Percentiles rank a stretch among this genome's conserved stretches.
Conservation (phyloP, 2,113 vertebrate species). For the Parus major region DNA sequence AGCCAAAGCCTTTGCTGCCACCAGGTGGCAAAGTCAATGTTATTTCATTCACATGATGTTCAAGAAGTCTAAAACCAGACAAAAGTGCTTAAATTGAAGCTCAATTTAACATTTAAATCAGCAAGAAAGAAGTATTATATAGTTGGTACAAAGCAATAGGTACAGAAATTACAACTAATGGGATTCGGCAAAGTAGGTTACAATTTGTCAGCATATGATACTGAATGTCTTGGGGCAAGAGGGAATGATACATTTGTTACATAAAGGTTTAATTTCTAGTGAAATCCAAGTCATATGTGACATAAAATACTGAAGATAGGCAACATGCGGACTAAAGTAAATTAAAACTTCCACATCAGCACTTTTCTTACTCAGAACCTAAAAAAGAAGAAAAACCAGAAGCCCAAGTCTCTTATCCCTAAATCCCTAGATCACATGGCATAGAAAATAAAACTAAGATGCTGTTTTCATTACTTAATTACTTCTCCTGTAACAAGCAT, state of each 20-base stretch:
- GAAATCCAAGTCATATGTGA: not conserved
- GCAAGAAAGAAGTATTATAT: not conserved
- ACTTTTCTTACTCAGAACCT: not conserved
- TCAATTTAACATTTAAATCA: not conserved
- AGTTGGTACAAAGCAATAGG: not conserved
- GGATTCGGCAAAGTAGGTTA: not conserved
- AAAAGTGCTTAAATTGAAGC: not conserved
- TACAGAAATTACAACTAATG: not conserved
- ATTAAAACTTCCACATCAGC: not conserved
- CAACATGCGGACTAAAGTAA: not conserved
- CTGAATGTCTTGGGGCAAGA: not conserved
- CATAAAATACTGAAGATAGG: not conserved
- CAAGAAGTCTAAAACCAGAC: not conserved
- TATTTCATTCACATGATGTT: not conserved
- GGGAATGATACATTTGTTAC: not conserved
- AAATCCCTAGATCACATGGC: not conserved
- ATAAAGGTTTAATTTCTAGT: not conserved
- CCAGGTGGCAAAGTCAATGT: slow-evolving; percentile 8
- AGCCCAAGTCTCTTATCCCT: not conserved
- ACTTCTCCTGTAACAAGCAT: not conserved
- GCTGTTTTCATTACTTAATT: not conserved
- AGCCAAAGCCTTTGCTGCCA: slow-evolving; percentile 64
- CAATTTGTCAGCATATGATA: not conserved
- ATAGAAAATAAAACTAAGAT: not conserved
- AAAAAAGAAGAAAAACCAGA: not conserved